phyloP scores from a whole-genome alignment of 2,797 vertebrate genomes.

The Gymnoscopelus microlampas region DNA sequence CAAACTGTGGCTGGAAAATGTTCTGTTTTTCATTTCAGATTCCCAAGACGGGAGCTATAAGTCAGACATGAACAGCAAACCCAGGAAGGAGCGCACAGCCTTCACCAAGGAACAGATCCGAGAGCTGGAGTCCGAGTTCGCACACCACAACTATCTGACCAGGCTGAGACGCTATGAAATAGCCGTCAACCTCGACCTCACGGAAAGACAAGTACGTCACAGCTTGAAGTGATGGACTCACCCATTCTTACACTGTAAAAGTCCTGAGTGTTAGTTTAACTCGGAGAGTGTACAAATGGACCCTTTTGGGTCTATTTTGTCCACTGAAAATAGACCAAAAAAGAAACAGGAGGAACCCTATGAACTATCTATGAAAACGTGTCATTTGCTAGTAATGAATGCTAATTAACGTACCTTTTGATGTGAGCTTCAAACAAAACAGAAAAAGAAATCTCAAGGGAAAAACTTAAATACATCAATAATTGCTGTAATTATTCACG shows the following conservation, averaged over 20 bases:
- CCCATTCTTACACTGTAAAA: background rate
- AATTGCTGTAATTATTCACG: constrained; percentile 2
- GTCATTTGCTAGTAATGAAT: constrained; percentile 3
- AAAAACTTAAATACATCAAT: constrained; percentile 1
- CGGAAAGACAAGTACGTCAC: constrained; percentile 91
- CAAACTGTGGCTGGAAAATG: constrained; percentile 67
- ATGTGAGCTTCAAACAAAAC: no score
- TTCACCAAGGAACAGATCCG: constrained; percentile 96
- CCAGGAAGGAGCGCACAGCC: constrained; percentile 93
- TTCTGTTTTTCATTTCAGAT: constrained; percentile 81
- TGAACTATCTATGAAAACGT: constrained; percentile 4
- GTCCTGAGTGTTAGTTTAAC: no score
- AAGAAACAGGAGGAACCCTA: constrained; percentile 1
- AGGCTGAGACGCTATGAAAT: constrained; percentile 94
- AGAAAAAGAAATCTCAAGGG: no score
- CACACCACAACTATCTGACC: constrained; percentile 95
- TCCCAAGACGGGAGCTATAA: constrained; percentile 94
- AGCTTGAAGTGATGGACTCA: background rate
- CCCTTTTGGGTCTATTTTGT: no score
- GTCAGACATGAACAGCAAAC: constrained; percentile 92
- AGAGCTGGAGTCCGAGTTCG: constrained; percentile 95
- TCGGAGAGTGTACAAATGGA: no score
- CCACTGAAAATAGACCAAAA: no score
- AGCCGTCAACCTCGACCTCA: constrained; percentile 94
- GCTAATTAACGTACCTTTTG: constrained; percentile 1